Evolutionary conservation across 2,888 invertebrate species (phyloP).

Genomic region (Tetranychus truncatus): DNA sequence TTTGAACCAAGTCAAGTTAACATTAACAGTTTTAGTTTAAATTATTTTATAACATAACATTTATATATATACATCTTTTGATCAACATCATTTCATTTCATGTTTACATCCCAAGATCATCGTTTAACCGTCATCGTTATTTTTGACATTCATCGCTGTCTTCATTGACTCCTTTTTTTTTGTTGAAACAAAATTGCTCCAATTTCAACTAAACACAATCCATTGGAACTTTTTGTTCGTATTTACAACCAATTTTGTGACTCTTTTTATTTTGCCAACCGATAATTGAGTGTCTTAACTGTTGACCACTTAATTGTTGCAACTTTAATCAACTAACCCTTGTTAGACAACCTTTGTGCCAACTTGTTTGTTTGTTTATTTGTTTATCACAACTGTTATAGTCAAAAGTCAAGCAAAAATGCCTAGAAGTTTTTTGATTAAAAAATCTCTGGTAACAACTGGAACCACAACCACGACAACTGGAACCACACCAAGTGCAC

Average conservation of each 20-base stretch:
- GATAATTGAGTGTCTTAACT: no score
- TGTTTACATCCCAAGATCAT: not conserved
- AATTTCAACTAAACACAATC: not conserved
- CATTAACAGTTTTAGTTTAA: not conserved
- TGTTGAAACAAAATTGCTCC: not conserved
- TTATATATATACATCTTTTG: no score
- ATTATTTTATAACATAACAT: no score
- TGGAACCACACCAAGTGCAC: not conserved
- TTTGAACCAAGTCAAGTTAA: not conserved
- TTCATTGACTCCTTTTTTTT: not conserved
- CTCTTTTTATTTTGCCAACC: no score
- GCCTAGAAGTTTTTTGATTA: not conserved
- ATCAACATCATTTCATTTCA: not conserved
- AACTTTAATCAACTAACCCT: no score
- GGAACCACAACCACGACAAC: not conserved
- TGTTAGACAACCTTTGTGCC: not conserved
- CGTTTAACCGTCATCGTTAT: not conserved
- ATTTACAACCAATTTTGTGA: no score
- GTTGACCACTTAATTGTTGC: no score
- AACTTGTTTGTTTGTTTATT: not conserved
- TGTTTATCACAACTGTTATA: not conserved
- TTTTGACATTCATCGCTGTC: not conserved
- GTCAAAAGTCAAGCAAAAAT: not conserved
- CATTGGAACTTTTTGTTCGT: no score
- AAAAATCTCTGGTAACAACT: not conserved